Percentiles rank a stretch among this genome's conserved stretches.
Conservation (phyloP, 2,888 invertebrate species). For the Ophion ventricosus region DNA sequence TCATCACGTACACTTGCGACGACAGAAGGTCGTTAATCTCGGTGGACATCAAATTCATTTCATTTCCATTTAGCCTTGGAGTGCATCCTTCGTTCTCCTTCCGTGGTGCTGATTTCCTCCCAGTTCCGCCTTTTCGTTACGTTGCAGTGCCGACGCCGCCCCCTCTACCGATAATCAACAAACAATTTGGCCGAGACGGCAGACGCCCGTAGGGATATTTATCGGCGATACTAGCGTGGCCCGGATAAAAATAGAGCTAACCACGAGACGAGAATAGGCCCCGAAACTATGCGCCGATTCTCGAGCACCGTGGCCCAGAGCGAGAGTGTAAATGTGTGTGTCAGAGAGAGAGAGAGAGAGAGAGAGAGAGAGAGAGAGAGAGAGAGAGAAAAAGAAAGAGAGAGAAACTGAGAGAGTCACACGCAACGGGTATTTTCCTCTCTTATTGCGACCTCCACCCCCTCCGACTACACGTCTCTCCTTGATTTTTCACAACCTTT, state of each 20-base stretch:
- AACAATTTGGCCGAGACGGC: conserved; percentile 61
- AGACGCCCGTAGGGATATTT: conserved; percentile 71
- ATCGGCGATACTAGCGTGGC: conserved; percentile 69
- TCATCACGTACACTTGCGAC: background rate
- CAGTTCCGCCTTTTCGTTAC: background rate
- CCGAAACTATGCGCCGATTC: conserved; percentile 74
- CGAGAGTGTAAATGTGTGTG: background rate
- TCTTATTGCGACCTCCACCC: conserved; percentile 16
- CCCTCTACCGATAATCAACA: conserved; percentile 61
- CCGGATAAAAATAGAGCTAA: conserved; percentile 75
- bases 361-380: conserved; percentile 11
- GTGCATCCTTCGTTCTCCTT: background rate
- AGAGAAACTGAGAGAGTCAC: background rate
- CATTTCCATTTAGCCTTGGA: background rate
- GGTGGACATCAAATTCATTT: background rate
- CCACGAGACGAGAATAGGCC: conserved; percentile 76
- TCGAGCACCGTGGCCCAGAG: conserved; percentile 42
- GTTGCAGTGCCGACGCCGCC: conserved; percentile 1
- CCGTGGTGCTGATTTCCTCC: background rate
- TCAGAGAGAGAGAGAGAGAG: background rate
- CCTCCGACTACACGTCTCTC: background rate
- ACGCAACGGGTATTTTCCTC: conserved; percentile 15
- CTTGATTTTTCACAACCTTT: conserved; percentile 2
- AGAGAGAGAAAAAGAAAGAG: conserved; percentile 8
- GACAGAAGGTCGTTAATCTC: background rate